Evolutionary conservation across 2,113 vertebrate species (phyloP).

Genomic region (Catagonus wagneri): DNA sequence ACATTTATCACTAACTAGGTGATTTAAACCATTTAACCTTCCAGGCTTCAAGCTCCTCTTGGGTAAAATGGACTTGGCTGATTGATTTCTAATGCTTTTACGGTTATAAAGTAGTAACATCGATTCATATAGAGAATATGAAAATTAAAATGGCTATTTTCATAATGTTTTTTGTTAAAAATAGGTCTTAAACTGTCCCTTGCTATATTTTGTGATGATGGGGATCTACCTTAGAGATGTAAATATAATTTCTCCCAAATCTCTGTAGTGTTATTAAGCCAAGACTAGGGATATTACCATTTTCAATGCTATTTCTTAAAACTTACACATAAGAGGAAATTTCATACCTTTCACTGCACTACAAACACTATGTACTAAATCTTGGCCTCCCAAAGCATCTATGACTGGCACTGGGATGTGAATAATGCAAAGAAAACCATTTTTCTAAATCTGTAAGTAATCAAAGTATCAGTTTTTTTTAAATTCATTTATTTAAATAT

Average conservation of each 20-base stretch:
- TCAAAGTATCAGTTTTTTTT: slow-evolving; percentile 67
- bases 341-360: neutral
- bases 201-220: slow-evolving; percentile 14
- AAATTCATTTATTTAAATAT: slow-evolving; percentile 78
- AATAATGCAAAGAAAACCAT: slow-evolving; percentile 48
- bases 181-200: neutral
- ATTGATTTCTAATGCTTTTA: slow-evolving; percentile 40
- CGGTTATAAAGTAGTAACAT: slow-evolving; percentile 36
- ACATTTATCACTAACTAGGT: neutral
- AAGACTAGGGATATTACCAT: neutral
- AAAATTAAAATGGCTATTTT: slow-evolving; percentile 5
- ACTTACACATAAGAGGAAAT: slow-evolving; percentile 5
- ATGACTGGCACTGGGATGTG: neutral
- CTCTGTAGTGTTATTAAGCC: neutral
- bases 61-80: neutral
- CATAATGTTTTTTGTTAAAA: slow-evolving; percentile 41
- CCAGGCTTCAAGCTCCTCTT: slow-evolving; percentile 31
- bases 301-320: slow-evolving; percentile 38
- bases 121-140: neutral
- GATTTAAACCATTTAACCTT: neutral
- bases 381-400: neutral
- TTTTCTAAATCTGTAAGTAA: slow-evolving; percentile 64
- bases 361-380: slow-evolving; percentile 27
- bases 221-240: neutral
- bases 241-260: neutral